Evolutionary conservation across 37 sponge, comb jelly and placozoan species (phyloP).

Genomic region (Amphimedon queenslandica): DNA sequence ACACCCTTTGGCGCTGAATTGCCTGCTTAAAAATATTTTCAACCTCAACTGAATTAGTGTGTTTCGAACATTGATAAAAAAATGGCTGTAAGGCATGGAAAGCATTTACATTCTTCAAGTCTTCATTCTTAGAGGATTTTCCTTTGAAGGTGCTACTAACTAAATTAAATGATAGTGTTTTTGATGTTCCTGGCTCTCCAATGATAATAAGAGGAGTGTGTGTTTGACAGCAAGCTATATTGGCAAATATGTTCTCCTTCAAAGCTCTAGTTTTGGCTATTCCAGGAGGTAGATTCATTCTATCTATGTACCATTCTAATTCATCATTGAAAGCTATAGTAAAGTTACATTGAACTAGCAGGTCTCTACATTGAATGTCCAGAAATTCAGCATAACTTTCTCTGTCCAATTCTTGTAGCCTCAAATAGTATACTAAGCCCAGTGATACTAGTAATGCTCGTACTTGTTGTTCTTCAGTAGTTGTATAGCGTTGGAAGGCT

Average conservation of each 20-base stretch:
- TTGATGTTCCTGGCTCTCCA: slow-evolving; percentile 89
- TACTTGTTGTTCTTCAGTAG: not conserved
- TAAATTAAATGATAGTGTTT: slow-evolving; percentile 91
- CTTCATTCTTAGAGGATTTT: slow-evolving; percentile 36
- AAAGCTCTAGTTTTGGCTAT: slow-evolving; percentile 83
- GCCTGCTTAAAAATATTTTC: slow-evolving; percentile 80
- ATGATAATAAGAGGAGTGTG: slow-evolving; percentile 86
- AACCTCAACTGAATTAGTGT: slow-evolving; percentile 80
- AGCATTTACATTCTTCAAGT: slow-evolving; percentile 47
- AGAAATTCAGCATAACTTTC: slow-evolving; percentile 30
- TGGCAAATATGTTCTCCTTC: slow-evolving; percentile 89
- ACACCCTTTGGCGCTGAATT: slow-evolving; percentile 47
- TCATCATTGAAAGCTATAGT: slow-evolving; percentile 35
- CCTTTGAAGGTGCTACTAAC: slow-evolving; percentile 77
- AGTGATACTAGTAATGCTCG: slow-evolving; percentile 62
- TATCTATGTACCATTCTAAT: slow-evolving; percentile 50
- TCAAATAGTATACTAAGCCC: slow-evolving; percentile 75
- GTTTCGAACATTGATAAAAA: slow-evolving; percentile 84
- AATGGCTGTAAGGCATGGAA: slow-evolving; percentile 78
- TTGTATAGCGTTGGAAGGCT: not conserved
- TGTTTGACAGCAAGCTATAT: slow-evolving; percentile 66
- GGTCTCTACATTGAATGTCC: not conserved
- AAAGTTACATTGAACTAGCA: slow-evolving; percentile 13
- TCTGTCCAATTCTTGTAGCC: slow-evolving; percentile 58
- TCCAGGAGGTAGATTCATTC: slow-evolving; percentile 60